These are phyloP conservation scores for Thera britannica DNA, from an alignment of 2,888 invertebrate species.

Conservation along the genomic window DNA sequence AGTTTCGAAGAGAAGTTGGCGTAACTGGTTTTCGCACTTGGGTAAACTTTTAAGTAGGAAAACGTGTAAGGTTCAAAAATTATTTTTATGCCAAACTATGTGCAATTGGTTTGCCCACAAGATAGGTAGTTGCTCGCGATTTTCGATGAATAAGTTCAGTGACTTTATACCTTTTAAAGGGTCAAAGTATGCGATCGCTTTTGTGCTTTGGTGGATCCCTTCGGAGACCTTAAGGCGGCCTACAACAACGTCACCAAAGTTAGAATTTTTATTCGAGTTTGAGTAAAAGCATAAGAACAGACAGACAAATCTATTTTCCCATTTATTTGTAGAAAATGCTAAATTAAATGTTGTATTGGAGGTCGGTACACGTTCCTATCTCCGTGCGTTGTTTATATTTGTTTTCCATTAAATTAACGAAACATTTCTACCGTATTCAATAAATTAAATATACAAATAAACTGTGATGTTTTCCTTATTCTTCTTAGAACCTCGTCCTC, in stretches of 20 bases:
- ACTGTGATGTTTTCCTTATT: slow-evolving; percentile 42
- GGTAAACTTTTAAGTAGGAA: too few species aligned
- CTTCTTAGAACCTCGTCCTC: neutral
- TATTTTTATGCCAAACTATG: too few species aligned
- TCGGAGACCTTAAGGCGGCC: too few species aligned
- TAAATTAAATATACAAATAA: slow-evolving; percentile 84
- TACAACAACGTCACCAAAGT: neutral
- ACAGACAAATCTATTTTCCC: neutral
- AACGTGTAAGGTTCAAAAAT: too few species aligned
- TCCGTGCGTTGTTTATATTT: slow-evolving; percentile 81
- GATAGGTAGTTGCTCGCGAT: too few species aligned
- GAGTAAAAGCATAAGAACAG: neutral
- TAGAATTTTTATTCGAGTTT: neutral
- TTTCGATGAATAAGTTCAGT: too few species aligned
- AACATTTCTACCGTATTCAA: slow-evolving; percentile 85
- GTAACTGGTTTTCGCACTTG: too few species aligned
- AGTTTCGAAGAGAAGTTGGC: too few species aligned
- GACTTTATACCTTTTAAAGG: too few species aligned
- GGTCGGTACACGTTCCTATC: slow-evolving; percentile 84
- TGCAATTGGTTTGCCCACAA: too few species aligned
- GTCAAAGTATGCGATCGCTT: too few species aligned
- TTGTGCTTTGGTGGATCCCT: too few species aligned
- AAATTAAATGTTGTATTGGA: slow-evolving; percentile 51
- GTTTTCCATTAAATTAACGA: slow-evolving; percentile 82
- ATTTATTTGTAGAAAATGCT: neutral